Evolutionary conservation across 2,797 vertebrate genomes (phyloP).

Genomic region (Macroramphosus scolopax): DNA sequence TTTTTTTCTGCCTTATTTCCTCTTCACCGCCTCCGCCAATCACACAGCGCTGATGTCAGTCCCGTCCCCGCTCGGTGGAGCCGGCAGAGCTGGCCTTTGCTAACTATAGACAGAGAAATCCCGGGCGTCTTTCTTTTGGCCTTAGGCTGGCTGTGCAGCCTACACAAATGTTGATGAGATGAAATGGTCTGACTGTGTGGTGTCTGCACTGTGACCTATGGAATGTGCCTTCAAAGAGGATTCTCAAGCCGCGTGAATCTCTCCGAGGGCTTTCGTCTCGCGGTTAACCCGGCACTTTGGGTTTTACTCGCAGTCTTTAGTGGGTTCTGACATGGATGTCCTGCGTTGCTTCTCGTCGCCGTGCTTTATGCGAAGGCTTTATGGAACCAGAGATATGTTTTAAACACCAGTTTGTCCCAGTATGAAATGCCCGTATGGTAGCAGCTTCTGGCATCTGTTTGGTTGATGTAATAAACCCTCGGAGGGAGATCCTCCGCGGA

Average conservation of each 20-base stretch:
- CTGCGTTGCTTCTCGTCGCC: too few species aligned
- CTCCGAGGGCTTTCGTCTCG: conserved; percentile 47
- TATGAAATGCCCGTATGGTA: too few species aligned
- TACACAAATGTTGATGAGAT: conserved; percentile 76
- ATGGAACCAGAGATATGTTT: too few species aligned
- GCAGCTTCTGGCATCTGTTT: conserved; percentile 6
- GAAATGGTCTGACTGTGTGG: conserved; percentile 59
- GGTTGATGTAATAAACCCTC: too few species aligned
- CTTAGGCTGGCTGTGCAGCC: conserved; percentile 55
- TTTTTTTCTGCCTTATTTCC: conserved; percentile 11
- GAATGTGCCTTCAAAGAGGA: conserved; percentile 71
- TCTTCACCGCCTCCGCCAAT: conserved; percentile 31
- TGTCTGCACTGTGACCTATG: conserved; percentile 69
- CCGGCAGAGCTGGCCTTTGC: conserved; percentile 56
- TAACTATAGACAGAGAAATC: conserved; percentile 70
- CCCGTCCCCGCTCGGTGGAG: conserved; percentile 40
- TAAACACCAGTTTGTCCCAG: too few species aligned
- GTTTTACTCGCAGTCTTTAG: too few species aligned
- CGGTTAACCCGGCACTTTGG: conserved; percentile 28
- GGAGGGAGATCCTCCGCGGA: too few species aligned
- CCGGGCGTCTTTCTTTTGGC: conserved; percentile 59
- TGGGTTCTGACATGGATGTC: too few species aligned
- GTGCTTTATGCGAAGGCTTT: too few species aligned
- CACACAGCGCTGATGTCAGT: conserved; percentile 41
- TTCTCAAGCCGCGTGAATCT: conserved; percentile 49